Percentiles rank a stretch among this genome's conserved stretches.
Conservation (phyloP, 2,113 vertebrate genomes). For the Scolopax mira region DNA sequence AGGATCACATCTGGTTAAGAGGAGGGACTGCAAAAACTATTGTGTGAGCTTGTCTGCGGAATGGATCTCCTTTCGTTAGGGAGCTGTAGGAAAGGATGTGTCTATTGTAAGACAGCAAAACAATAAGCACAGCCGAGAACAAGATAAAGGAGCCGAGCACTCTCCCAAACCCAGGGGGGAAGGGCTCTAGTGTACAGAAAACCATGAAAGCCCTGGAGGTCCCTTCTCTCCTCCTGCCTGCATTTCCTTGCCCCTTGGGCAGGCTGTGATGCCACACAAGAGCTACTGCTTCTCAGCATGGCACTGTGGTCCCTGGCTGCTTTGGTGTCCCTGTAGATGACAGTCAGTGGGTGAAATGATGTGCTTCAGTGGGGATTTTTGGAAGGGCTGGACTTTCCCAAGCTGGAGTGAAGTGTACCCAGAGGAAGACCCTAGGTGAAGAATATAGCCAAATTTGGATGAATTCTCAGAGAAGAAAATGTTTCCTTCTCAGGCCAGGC, state of each 20-base stretch:
- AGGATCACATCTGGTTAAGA: background rate
- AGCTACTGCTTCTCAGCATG: background rate
- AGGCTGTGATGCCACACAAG: background rate
- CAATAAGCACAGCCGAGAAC: background rate
- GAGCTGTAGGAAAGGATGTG: background rate
- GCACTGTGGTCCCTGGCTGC: background rate
- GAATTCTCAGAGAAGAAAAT: background rate
- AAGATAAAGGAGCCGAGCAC: background rate
- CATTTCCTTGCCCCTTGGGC: accelerated
- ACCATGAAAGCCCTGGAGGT: background rate
- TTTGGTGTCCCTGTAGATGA: accelerated
- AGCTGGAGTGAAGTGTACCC: background rate
- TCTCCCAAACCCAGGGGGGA: background rate
- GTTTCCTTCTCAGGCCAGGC: background rate
- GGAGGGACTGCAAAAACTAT: background rate
- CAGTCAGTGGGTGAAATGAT: background rate
- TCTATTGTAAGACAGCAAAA: background rate
- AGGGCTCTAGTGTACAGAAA: background rate
- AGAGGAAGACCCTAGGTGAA: background rate
- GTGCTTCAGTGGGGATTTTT: background rate
- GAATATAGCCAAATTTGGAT: background rate
- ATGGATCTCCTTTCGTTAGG: background rate
- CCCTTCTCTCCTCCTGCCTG: background rate
- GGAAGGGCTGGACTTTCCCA: background rate
- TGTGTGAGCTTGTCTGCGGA: background rate